These are phyloP conservation scores for Umimayanthus kanabou DNA, from an alignment of 92 coral and sea anemone genomes.

Conservation along the genomic window DNA sequence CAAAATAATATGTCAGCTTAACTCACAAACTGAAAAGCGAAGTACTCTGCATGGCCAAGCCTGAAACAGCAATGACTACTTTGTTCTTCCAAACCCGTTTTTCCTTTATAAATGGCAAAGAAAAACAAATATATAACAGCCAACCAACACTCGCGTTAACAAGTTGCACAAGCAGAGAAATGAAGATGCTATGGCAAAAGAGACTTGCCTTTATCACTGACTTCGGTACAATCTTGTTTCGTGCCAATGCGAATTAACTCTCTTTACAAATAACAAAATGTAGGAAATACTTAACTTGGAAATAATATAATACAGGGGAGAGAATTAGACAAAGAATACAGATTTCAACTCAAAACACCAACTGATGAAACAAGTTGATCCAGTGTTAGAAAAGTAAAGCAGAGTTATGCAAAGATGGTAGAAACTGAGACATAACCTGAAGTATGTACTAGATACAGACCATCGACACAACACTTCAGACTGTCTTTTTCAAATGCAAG, in stretches of 20 bases:
- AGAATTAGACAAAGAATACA: no score
- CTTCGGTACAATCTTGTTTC: not conserved
- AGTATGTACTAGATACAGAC: not conserved
- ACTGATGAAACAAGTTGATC: no score
- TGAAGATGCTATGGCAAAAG: not conserved
- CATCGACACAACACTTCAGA: not conserved
- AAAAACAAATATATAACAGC: not conserved
- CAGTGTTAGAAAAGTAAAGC: no score
- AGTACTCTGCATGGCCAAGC: not conserved
- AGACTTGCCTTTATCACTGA: not conserved
- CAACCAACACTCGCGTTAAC: not conserved
- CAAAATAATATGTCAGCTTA: not conserved
- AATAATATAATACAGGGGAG: not conserved
- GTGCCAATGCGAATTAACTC: not conserved
- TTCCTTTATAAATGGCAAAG: not conserved
- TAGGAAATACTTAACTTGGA: no score
- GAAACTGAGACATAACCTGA: no score
- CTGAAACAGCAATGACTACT: no score
- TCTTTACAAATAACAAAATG: not conserved
- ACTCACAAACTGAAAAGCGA: not conserved
- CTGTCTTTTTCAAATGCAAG: not conserved
- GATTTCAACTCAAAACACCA: no score
- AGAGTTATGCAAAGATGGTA: no score
- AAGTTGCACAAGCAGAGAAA: not conserved
- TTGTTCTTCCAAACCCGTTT: not conserved